These are phyloP conservation scores for Ophioninae sp. DNA, from an alignment of 2,888 invertebrate genomes.

Conservation along the genomic window DNA sequence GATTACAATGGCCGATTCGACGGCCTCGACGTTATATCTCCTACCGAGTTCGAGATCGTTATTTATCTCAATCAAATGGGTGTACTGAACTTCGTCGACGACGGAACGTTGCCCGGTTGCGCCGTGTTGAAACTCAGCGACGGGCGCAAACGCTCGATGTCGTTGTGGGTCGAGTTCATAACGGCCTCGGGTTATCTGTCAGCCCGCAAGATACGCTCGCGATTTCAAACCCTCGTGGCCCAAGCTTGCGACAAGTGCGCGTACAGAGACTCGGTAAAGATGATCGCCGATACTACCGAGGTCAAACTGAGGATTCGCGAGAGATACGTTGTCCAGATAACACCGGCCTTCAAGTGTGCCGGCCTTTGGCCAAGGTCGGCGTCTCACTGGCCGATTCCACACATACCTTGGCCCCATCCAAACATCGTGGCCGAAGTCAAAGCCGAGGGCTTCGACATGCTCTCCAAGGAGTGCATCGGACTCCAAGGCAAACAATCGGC, in stretches of 20 bases:
- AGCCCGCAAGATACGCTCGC: conserved; percentile 95
- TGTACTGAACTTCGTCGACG: conserved; percentile 98
- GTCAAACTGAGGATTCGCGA: conserved; percentile 94
- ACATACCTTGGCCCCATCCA: conserved; percentile 96
- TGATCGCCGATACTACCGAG: conserved; percentile 96
- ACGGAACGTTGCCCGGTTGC: conserved; percentile 95
- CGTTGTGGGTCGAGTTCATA: conserved; percentile 98
- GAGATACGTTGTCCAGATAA: conserved; percentile 95
- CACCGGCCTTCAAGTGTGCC: conserved; percentile 96
- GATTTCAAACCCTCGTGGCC: conserved; percentile 94
- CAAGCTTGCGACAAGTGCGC: conserved; percentile 96
- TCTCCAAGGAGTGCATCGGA: conserved; percentile 92
- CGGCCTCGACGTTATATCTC: conserved; percentile 95
- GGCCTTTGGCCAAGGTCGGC: conserved; percentile 97
- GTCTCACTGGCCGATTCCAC: conserved; percentile 95
- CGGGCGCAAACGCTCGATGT: conserved; percentile 97
- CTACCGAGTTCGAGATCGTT: conserved; percentile 96
- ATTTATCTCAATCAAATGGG: conserved; percentile 99
- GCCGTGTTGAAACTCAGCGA: conserved; percentile 97
- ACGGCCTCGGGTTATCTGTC: conserved; percentile 97
- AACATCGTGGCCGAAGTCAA: conserved; percentile 95
- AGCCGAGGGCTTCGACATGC: conserved; percentile 95
- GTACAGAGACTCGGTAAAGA: conserved; percentile 95
- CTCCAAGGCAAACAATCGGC: conserved; percentile 92
- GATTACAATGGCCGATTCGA: conserved; percentile 95